These are phyloP conservation scores for Pterostichus madidus DNA, from an alignment of 2,888 invertebrate genomes.

Conservation along the genomic window DNA sequence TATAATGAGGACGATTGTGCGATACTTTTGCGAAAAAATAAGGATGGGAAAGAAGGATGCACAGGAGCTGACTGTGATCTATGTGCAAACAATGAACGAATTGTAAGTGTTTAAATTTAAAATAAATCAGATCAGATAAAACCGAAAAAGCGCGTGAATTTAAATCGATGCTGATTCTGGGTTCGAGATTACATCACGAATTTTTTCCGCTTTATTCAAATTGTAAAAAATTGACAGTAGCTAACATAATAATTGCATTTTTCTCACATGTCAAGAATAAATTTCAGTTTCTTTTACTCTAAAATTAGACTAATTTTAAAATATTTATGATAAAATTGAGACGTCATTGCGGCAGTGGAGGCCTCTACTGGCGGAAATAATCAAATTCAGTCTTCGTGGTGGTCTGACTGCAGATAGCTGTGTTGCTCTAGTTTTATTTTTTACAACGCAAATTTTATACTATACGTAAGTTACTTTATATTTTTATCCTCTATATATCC, in stretches of 20 bases:
- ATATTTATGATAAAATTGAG: conserved; percentile 32
- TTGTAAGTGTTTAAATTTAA: conserved; percentile 42
- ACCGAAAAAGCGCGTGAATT: conserved; percentile 29
- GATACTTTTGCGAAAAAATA: not conserved
- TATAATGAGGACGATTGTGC: conserved; percentile 39
- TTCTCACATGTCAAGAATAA: not conserved
- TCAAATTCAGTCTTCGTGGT: conserved; percentile 57
- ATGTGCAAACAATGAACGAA: conserved; percentile 42
- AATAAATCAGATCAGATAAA: no score
- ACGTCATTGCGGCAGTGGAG: conserved; percentile 57
- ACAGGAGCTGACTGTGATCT: conserved; percentile 1
- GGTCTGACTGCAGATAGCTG: conserved; percentile 56
- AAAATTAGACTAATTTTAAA: conserved; percentile 47
- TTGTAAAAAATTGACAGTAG: no score
- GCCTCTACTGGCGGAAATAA: conserved; percentile 47
- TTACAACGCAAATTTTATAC: conserved; percentile 64
- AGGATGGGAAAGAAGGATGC: not conserved
- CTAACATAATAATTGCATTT: not conserved
- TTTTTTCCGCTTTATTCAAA: not conserved
- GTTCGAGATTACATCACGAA: conserved; percentile 42
- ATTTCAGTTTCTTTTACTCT: conserved; percentile 36
- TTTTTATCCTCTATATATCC: not conserved
- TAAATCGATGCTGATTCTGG: conserved; percentile 23
- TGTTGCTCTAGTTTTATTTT: conserved; percentile 60
- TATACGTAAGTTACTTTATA: conserved; percentile 58